These are phyloP conservation scores for Protaetia brevitarsis DNA, from an alignment of 1,140 invertebrate species.

Conservation along the genomic window DNA sequence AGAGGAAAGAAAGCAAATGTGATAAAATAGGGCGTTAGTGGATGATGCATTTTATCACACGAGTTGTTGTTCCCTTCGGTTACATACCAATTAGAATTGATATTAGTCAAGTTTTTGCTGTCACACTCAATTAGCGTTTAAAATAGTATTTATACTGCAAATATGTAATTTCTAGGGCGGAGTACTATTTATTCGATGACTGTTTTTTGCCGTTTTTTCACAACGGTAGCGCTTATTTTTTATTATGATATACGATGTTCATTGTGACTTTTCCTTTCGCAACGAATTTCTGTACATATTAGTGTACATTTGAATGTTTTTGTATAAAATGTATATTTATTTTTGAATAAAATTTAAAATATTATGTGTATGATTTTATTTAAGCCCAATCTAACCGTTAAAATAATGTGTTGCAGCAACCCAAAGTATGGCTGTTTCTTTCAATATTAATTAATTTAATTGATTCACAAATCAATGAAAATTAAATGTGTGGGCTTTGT, in stretches of 20 bases:
- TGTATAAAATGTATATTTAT: slow-evolving; percentile 22
- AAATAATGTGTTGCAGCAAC: too few relatives aligned
- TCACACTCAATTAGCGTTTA: background rate
- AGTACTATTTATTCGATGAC: background rate
- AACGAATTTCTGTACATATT: slow-evolving; percentile 20
- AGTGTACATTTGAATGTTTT: slow-evolving; percentile 22
- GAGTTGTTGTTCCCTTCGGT: background rate
- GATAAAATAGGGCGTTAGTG: background rate
- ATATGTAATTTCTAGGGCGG: background rate
- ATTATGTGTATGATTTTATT: background rate
- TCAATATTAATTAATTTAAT: too few relatives aligned
- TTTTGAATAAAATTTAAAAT: slow-evolving; percentile 22
- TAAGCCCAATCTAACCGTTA: background rate
- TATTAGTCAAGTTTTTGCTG: background rate
- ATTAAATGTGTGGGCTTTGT: too few relatives aligned
- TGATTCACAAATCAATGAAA: too few relatives aligned
- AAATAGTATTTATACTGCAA: too few relatives aligned
- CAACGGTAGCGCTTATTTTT: background rate
- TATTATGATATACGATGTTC: background rate
- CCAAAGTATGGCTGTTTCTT: too few relatives aligned
- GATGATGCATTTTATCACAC: background rate
- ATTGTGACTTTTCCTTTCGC: slow-evolving; percentile 2
- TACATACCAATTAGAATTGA: background rate
- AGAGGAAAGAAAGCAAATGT: background rate
- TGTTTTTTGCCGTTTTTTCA: background rate